phyloP scores from a whole-genome alignment of 2,797 vertebrate species.

The Babyrousa celebensis region DNA sequence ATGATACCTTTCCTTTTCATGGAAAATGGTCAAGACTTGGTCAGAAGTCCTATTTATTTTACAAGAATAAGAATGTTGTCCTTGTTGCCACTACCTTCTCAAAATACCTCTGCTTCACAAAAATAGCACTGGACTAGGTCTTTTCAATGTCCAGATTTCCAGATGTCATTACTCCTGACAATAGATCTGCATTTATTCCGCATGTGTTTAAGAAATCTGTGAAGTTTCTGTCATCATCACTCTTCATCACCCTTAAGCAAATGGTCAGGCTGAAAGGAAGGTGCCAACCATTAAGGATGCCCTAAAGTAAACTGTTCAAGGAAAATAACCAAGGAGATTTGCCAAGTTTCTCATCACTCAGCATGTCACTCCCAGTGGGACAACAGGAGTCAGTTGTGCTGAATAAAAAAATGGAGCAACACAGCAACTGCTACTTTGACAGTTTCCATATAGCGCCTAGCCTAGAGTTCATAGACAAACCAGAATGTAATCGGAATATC shows the following conservation, averaged over 20 bases:
- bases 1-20: conserved; percentile 17
- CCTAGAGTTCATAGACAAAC: conserved; percentile 13
- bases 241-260: conserved; percentile 53
- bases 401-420: background rate
- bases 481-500: background rate
- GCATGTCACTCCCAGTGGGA: conserved; percentile 15
- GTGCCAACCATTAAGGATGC: background rate
- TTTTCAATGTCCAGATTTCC: conserved; percentile 21
- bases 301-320: conserved; percentile 37
- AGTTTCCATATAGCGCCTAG: background rate
- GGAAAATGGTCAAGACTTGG: background rate
- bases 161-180: conserved; percentile 66
- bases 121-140: background rate
- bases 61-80: background rate
- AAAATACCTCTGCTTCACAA: conserved; percentile 26
- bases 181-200: conserved; percentile 51
- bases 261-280: conserved; percentile 4
- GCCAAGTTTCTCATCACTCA: conserved; percentile 48
- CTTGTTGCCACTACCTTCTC: background rate
- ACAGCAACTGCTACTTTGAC: background rate
- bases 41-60: conserved; percentile 39
- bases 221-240: conserved; percentile 33
- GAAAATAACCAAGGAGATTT: conserved; percentile 36
- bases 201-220: conserved; percentile 66
- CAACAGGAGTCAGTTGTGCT: conserved; percentile 17